These are phyloP conservation scores for Epizoanthus rinbou DNA, from an alignment of 92 coral and sea anemone genomes.

Conservation along the genomic window DNA sequence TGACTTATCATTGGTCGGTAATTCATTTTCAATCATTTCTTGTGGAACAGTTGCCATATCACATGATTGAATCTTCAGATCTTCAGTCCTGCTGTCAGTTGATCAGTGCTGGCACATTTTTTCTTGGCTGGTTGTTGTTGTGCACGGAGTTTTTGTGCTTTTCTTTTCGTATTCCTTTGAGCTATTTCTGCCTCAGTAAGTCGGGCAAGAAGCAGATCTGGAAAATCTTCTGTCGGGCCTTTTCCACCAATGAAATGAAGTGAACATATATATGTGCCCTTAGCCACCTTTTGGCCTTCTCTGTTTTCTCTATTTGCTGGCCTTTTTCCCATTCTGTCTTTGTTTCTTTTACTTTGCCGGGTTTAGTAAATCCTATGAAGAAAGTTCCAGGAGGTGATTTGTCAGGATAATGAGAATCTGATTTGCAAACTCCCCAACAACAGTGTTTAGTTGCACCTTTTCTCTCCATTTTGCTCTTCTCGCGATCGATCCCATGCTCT, in stretches of 20 bases:
- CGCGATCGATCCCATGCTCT: too few relatives aligned
- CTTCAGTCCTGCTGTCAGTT: background rate
- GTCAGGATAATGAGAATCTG: background rate
- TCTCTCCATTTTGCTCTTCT: background rate
- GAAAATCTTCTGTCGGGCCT: constrained; percentile 26
- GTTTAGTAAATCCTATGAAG: constrained; percentile 26
- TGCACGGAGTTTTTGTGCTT: background rate
- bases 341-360: constrained; percentile 26
- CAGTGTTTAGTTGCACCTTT: constrained; percentile 12
- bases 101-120: background rate
- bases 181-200: constrained; percentile 6
- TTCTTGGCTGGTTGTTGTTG: too few relatives aligned
- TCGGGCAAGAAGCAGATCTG: constrained; percentile 19
- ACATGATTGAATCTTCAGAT: constrained; percentile 11
- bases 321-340: constrained; percentile 16
- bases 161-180: constrained; percentile 20
- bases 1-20: constrained; percentile 2
- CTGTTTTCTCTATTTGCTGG: constrained; percentile 7
- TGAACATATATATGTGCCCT: constrained; percentile 16
- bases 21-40: constrained; percentile 1
- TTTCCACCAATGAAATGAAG: constrained; percentile 12
- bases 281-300: constrained; percentile 25
- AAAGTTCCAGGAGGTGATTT: constrained; percentile 24
- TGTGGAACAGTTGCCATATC: background rate
- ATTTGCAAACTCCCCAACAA: constrained; percentile 9